These are phyloP conservation scores for Isichthys henryi DNA, from an alignment of 2,113 vertebrate species.

Conservation along the genomic window DNA sequence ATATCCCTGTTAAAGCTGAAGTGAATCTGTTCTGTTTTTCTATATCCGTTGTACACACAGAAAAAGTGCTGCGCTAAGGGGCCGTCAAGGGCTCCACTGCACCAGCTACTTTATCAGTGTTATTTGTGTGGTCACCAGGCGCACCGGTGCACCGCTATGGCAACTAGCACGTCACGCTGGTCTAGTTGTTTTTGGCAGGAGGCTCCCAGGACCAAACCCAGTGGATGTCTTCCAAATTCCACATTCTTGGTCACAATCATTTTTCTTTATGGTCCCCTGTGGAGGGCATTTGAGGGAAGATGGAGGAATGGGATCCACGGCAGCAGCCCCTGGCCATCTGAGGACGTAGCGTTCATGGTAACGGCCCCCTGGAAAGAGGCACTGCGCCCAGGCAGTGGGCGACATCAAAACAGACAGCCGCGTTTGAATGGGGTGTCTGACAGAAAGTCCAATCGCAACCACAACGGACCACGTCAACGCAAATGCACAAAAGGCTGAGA, in stretches of 20 bases:
- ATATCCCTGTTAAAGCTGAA: background rate
- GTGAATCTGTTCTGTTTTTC: background rate
- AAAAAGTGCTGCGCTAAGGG: background rate
- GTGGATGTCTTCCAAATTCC: conserved; percentile 34
- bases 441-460: background rate
- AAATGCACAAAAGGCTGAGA: background rate
- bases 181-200: conserved; percentile 34
- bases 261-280: conserved; percentile 22
- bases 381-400: background rate
- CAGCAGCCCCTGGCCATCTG: background rate
- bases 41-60: no score
- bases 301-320: background rate
- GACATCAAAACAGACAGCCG: background rate
- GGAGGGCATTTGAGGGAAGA: background rate
- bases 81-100: background rate
- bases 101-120: conserved; percentile 5
- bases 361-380: background rate
- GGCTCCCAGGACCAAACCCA: conserved; percentile 14
- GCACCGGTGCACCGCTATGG: conserved; percentile 37
- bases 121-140: conserved; percentile 40
- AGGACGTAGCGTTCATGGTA: background rate
- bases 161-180: conserved; percentile 26
- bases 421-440: background rate
- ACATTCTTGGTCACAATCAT: conserved; percentile 25
- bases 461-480: background rate